Conservation (phyloP, 2,113 vertebrate species). For the Fregata magnificens region DNA sequence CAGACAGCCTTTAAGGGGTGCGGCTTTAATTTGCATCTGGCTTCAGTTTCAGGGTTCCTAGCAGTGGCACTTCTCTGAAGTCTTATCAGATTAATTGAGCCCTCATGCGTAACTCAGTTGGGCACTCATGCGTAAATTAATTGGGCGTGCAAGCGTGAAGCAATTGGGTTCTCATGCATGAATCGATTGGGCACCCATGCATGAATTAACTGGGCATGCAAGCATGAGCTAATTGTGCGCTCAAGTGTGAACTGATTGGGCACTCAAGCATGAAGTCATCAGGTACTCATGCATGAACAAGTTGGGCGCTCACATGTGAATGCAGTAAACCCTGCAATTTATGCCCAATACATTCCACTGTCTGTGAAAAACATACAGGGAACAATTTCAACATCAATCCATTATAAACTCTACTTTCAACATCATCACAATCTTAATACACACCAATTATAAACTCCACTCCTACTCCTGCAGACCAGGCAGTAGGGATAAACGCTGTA, state of each 20-base stretch:
- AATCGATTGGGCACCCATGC: neutral
- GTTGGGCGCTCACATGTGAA: neutral
- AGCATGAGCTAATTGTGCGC: neutral
- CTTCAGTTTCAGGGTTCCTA: neutral
- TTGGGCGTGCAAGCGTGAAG: neutral
- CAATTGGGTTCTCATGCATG: neutral
- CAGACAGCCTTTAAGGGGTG: neutral
- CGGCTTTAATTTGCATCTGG: neutral
- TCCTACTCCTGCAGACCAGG: fast-evolving
- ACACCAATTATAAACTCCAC: neutral
- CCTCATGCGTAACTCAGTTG: neutral
- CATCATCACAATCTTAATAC: neutral
- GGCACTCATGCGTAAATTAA: neutral
- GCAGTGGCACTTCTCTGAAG: neutral
- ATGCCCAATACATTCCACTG: fast-evolving
- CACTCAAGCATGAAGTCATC: neutral
- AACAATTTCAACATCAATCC: neutral
- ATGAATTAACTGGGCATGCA: neutral
- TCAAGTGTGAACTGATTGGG: neutral
- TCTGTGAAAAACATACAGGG: neutral
- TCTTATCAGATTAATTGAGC: neutral
- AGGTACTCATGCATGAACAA: neutral
- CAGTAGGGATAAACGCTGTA: neutral
- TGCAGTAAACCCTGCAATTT: neutral
- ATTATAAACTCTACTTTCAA: neutral